Evolutionary conservation across 2,797 vertebrate species (phyloP).

Genomic region (Spondyliosoma cantharus): DNA sequence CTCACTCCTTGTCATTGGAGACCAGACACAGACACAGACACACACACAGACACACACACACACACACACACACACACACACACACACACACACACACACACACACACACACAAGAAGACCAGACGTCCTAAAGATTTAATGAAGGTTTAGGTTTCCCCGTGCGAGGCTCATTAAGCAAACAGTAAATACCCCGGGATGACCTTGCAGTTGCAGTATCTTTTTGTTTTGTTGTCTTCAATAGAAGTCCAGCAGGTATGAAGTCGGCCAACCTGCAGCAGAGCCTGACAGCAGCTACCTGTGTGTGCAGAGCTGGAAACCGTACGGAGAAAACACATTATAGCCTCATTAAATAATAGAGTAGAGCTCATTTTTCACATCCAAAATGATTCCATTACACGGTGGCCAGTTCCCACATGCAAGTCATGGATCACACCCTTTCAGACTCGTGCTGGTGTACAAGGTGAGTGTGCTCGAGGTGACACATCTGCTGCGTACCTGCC

Average conservation of each 20-base stretch:
- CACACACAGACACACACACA: constrained; percentile 53
- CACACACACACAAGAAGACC: constrained; percentile 49
- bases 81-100: constrained; percentile 52
- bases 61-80: constrained; percentile 49
- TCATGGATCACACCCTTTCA: constrained; percentile 12
- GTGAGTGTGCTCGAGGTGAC: neutral
- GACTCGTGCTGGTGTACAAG: neutral
- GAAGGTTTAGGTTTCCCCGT: constrained; percentile 81
- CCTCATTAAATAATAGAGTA: constrained; percentile 70
- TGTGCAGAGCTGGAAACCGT: constrained; percentile 1
- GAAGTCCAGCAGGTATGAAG: constrained; percentile 4
- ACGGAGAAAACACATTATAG: constrained; percentile 27
- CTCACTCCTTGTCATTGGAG: constrained; percentile 76
- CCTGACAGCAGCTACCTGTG: neutral
- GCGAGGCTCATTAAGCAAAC: constrained; percentile 36
- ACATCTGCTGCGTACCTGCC: neutral
- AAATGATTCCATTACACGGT: constrained; percentile 75
- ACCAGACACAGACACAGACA: constrained; percentile 60
- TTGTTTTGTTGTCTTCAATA: neutral
- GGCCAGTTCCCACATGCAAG: constrained; percentile 42
- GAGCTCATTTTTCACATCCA: constrained; percentile 76
- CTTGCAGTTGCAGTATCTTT: constrained; percentile 6
- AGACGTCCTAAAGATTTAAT: constrained; percentile 85
- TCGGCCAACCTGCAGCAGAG: constrained; percentile 2
- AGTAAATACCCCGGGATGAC: constrained; percentile 28